A percentile compares a stretch with the other conserved stretches of the same genome.
Evolutionary conservation across 2,888 invertebrate genomes (phyloP).

Genomic region (Timandra comae): DNA sequence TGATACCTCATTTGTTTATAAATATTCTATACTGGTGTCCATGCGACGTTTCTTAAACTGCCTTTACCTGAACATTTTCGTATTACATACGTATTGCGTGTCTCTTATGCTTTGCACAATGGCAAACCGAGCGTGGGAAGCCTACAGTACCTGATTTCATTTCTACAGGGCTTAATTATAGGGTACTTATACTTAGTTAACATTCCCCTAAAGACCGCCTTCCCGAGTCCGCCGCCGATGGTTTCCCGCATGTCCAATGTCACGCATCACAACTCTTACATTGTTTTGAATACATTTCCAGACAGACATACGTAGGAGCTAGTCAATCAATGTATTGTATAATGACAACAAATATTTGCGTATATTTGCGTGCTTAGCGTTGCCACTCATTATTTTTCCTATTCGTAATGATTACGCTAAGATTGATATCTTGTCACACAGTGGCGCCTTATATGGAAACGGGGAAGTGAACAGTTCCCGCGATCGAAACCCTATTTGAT

Average conservation of each 20-base stretch:
- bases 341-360: too few species aligned
- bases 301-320: too few species aligned
- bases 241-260: conserved; percentile 7
- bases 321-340: too few species aligned
- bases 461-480: too few species aligned
- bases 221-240: conserved; percentile 12
- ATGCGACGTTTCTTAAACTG: too few species aligned
- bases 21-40: too few species aligned
- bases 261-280: conserved; percentile 10
- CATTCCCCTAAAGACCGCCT: conserved; percentile 23
- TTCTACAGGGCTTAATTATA: conserved; percentile 32
- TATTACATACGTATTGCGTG: conserved; percentile 17
- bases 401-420: too few species aligned
- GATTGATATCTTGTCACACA: conserved; percentile 56
- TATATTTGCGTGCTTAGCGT: too few species aligned
- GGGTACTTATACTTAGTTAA: conserved; percentile 23
- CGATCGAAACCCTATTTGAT: too few species aligned
- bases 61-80: not conserved
- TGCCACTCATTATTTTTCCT: not conserved
- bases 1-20: too few species aligned
- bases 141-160: conserved; percentile 35
- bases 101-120: conserved; percentile 26
- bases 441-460: conserved; percentile 51
- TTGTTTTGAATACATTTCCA: too few species aligned
- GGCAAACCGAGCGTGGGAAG: conserved; percentile 44